These are phyloP conservation scores for Drosophila tanythrix DNA, from an alignment of 2,888 invertebrate species.

Conservation along the genomic window DNA sequence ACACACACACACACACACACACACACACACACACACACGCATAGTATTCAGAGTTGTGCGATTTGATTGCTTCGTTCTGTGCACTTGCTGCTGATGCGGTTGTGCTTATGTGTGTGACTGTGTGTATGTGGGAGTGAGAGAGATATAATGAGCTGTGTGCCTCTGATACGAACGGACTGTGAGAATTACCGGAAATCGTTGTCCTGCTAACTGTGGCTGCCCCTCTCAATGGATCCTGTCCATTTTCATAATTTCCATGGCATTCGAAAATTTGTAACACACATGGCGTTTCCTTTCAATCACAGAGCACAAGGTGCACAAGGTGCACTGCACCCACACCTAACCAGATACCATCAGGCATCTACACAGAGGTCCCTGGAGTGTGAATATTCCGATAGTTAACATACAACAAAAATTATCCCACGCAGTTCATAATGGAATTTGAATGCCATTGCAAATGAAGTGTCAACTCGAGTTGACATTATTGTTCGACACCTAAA, in stretches of 20 bases:
- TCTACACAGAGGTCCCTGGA: conserved; percentile 7
- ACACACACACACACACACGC: not conserved
- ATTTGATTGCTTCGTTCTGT: conserved; percentile 18
- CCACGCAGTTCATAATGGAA: conserved; percentile 43
- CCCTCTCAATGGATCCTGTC: conserved; percentile 22
- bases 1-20: not conserved
- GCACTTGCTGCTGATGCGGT: conserved; percentile 63
- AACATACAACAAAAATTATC: conserved; percentile 32
- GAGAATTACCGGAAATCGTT: conserved; percentile 73
- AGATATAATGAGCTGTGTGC: conserved; percentile 5
- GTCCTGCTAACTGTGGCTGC: conserved; percentile 15
- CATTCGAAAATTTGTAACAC: conserved; percentile 72
- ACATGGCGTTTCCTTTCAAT: conserved; percentile 70
- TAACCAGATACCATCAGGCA: conserved; percentile 39
- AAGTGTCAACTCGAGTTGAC: conserved; percentile 29
- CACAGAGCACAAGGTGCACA: conserved; percentile 47
- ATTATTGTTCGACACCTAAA: conserved; percentile 8
- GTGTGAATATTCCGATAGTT: conserved; percentile 36
- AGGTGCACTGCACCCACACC: conserved; percentile 21
- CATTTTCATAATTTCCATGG: conserved; percentile 60
- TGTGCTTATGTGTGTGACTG: not conserved
- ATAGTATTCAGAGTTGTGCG: conserved; percentile 21
- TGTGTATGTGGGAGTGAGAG: conserved; percentile 3
- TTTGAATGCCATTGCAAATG: conserved; percentile 5
- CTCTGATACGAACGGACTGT: conserved; percentile 50